Base-by-base conservation (phyloP, 1,140 invertebrate species). In the Aphaenogaster rudis region DNA sequence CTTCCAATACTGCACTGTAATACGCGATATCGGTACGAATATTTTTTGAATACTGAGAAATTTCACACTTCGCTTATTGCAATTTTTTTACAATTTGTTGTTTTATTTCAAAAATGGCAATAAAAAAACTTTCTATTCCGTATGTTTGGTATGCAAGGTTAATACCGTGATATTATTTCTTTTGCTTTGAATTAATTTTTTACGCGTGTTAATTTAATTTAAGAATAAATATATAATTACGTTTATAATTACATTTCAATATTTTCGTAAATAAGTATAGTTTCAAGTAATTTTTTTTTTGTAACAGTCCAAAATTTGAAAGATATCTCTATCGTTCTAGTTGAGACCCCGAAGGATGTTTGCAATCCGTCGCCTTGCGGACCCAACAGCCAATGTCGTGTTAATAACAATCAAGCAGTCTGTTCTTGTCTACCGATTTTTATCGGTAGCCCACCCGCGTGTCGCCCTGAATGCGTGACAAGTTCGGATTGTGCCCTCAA, bases 281-380 rank as follows among this genome's bases (percentile, higher is more conserved):
- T 59, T 13, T 81, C 11, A 87, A 17, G 7, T n/a, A 11, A 9
- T 8, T 0, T 66, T 36, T 13, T 2, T 45, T 77, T 17, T 1
- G 0, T 17, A 50, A 66, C 36, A 5, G 28, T 6, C 3, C 39
- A 66, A 80, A 80, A 59, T 57, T 45, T 50, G 71, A 67, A 76
- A 57, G 39, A 54, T 69, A 33, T 5, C 33, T 61, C 11, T 57
- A 42, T 61, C 0, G 82, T 82, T 82, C 9, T 71, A 86, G 78
- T 71, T 28, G 66, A 86, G 2, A 69, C 13, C 9, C 50, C 96
- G 96, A 89, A 92, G 88, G 96, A 93, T 94, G 96, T 97, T 69
- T 98, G 98, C 92, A 94, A 97, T 66, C 97, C 97, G 36, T 97
- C 97, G 45, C 98, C 98, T 42, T 98, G 98, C 93, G 98, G 98